Evolutionary conservation across 1,140 invertebrate species (phyloP), one percentile per base, ranked within the genome.

Genomic region (Sweltsa coloradensis): DNA sequence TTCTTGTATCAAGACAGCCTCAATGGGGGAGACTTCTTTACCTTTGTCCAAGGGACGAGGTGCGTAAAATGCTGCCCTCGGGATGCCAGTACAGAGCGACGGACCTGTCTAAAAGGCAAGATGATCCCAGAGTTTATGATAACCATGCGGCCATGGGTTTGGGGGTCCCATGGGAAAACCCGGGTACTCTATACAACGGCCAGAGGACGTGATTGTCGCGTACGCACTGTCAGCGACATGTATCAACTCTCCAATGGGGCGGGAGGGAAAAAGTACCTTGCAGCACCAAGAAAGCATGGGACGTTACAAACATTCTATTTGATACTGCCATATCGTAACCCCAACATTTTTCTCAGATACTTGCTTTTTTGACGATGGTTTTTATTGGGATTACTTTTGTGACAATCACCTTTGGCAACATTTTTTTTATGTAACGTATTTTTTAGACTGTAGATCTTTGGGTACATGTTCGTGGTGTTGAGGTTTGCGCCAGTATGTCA

Each of bases 71-170:
- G 1, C 80, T 92, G 40, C 89, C 93, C 62, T 87, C 92, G 3
- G 89, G 89, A 3, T n/a, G n/a, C 0, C 89, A 83, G 61, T 67
- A 84, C 54, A 60, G 51, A 39, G 70, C 69, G 53, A 46, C 59
- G 59, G 63, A 53, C 51, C 67, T 56, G 84, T 88, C 1, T 79
- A 87, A n/a, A n/a, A 55, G 54, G 68, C 11, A 6, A 2, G 0
- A 13, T 94, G 5, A 74, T 78, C 39, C 60, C 68, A 22, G 91
- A 95, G 68, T 70, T 94, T 0, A 86, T 92, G 79, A 73, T 89
- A 54, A 85, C 83, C 0, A 75, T 89, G 19, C 81, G 83, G 27
- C 76, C 76, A 1, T 81, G 79, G 74, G 66, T 94, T 41, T 67
- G 74, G 5, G 76, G 82, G 45, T 61, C 94, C 1, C 47, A 75